Conservation (phyloP, 2,797 vertebrate species). For the Naso thynnoides region DNA sequence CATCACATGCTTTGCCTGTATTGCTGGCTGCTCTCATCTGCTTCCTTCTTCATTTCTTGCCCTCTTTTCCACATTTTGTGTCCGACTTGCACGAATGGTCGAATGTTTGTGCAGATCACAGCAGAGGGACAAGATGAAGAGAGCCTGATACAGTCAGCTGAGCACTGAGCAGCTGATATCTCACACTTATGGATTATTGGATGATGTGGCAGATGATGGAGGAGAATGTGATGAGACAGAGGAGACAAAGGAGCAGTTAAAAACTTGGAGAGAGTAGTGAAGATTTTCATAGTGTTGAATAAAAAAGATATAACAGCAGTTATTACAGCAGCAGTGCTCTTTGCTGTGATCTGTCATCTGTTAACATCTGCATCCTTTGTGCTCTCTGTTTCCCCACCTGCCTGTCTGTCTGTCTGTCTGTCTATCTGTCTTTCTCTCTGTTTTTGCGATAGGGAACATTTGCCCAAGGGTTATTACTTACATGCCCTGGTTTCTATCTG, state of each 20-base stretch:
- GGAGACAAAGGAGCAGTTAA: background rate
- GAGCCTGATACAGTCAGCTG: conserved; percentile 13
- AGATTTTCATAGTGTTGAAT: background rate
- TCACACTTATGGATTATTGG: conserved; percentile 42
- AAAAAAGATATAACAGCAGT: background rate
- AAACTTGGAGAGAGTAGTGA: background rate
- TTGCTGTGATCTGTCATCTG: conserved; percentile 21
- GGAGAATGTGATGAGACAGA: conserved; percentile 24
- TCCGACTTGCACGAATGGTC: conserved; percentile 25
- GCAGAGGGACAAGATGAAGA: conserved; percentile 32
- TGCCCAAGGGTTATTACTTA: conserved; percentile 50
- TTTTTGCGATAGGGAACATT: conserved; percentile 43
- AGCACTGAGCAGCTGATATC: conserved; percentile 43
- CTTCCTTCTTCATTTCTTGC: background rate
- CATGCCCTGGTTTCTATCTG: conserved; percentile 32
- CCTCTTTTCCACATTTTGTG: conserved; percentile 25
- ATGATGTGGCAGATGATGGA: conserved; percentile 22
- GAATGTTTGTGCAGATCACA: conserved; percentile 31
- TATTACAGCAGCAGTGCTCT: background rate
- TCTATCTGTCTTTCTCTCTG: background rate
- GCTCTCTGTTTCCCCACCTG: conserved; percentile 8
- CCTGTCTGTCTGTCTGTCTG: background rate
- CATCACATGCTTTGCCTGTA: conserved; percentile 16
- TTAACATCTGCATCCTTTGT: conserved; percentile 9
- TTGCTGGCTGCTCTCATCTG: conserved; percentile 5